These are phyloP conservation scores for Aplidium turbinatum DNA, from an alignment of 23 tunicate species.

Conservation along the genomic window DNA sequence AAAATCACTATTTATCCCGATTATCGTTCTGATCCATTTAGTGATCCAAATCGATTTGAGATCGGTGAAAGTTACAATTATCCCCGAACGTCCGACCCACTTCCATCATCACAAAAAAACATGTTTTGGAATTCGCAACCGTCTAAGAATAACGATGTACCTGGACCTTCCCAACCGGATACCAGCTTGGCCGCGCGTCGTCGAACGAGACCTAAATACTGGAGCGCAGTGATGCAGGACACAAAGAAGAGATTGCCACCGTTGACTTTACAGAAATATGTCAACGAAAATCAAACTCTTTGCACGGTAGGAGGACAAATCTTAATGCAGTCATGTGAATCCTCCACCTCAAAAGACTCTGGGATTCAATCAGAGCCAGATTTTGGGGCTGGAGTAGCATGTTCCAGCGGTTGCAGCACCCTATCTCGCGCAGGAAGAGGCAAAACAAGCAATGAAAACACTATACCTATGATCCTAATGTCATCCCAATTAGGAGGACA, in stretches of 20 bases:
- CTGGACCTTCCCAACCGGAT: not conserved
- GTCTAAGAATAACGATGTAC: not conserved
- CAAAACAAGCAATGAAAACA: not conserved
- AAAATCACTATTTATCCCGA: too few relatives aligned
- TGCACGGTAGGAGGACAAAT: constrained; percentile 12
- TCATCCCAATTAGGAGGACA: too few relatives aligned
- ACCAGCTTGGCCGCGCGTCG: not conserved
- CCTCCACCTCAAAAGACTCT: constrained; percentile 92
- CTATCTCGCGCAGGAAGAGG: too few relatives aligned
- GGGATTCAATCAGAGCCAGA: constrained; percentile 93
- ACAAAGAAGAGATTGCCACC: constrained; percentile 30
- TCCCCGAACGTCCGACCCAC: too few relatives aligned
- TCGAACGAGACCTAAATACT: too few relatives aligned
- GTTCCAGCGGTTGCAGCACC: constrained; percentile 45
- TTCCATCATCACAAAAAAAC: too few relatives aligned
- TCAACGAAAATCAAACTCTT: not conserved
- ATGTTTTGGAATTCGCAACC: not conserved
- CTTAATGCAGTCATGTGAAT: constrained; percentile 68
- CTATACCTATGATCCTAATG: too few relatives aligned
- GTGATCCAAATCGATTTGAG: too few relatives aligned
- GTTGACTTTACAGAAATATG: constrained; percentile 6
- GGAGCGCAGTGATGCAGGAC: constrained; percentile 1
- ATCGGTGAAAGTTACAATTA: too few relatives aligned
- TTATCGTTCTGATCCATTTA: too few relatives aligned
- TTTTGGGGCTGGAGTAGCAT: constrained; percentile 32